Conservation (phyloP, 1,140 invertebrate species). For the Protaetia brevitarsis region DNA sequence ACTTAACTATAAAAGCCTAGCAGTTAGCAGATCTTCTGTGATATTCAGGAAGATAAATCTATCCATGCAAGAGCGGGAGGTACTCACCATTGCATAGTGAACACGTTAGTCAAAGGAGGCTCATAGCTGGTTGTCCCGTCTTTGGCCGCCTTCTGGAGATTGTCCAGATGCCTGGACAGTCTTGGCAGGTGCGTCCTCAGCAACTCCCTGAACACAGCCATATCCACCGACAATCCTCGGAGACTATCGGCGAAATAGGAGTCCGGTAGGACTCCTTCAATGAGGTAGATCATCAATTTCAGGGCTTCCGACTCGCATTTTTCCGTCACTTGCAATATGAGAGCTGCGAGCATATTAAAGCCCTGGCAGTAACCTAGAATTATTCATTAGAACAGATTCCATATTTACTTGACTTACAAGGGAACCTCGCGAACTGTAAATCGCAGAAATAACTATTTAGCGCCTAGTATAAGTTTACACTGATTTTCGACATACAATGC, state of each 20-base stretch:
- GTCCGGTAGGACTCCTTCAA: constrained; percentile 92
- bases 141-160: constrained; percentile 75
- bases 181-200: constrained; percentile 77
- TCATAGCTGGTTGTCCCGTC: constrained; percentile 70
- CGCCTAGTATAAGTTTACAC: too few relatives aligned
- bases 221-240: constrained; percentile 90
- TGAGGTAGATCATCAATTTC: constrained; percentile 96
- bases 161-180: constrained; percentile 87
- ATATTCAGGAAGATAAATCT: not conserved
- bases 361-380: constrained; percentile 70
- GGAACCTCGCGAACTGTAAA: too few relatives aligned
- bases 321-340: constrained; percentile 95
- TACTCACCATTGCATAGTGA: constrained; percentile 93
- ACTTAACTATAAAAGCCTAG: too few relatives aligned
- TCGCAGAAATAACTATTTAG: too few relatives aligned
- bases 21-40: too few relatives aligned
- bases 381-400: too few relatives aligned
- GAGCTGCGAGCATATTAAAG: constrained; percentile 93
- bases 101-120: constrained; percentile 94
- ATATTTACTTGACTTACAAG: too few relatives aligned
- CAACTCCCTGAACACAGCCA: constrained; percentile 95
- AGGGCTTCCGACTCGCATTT: constrained; percentile 85
- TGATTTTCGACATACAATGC: too few relatives aligned
- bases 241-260: constrained; percentile 93
- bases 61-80: not conserved